Conservation (phyloP, 2,888 invertebrate species). For the Nysson spinosus region DNA sequence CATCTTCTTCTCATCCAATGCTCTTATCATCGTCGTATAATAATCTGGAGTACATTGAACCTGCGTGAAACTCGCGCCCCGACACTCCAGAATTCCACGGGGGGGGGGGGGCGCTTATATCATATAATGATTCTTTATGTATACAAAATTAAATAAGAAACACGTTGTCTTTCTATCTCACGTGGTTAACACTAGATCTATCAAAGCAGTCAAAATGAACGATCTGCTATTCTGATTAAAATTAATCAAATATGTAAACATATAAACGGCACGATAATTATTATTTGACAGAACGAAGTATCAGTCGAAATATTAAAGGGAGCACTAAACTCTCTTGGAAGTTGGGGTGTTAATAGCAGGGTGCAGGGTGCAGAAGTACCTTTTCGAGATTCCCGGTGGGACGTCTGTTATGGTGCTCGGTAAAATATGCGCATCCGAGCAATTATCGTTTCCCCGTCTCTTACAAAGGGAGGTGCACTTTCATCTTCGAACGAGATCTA, state of each 20-base stretch:
- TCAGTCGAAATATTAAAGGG: neutral
- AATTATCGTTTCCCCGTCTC: neutral
- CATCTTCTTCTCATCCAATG: conserved; percentile 34
- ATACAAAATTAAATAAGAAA: too few species aligned
- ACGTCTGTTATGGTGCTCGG: neutral
- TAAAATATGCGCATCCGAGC: neutral
- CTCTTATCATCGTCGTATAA: conserved; percentile 46
- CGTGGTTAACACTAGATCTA: too few species aligned
- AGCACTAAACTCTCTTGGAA: conserved; percentile 2
- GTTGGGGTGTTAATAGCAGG: conserved; percentile 4
- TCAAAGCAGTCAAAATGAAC: too few species aligned
- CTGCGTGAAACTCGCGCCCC: conserved; percentile 1
- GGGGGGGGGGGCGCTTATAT: neutral
- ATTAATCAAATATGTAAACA: too few species aligned
- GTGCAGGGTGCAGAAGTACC: neutral
- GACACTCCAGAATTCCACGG: neutral
- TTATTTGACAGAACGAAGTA: too few species aligned
- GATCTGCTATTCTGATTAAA: too few species aligned
- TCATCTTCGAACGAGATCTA: conserved; percentile 1
- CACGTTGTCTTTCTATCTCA: too few species aligned
- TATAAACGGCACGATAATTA: too few species aligned
- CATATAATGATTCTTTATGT: too few species aligned
- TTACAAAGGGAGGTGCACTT: conserved; percentile 2
- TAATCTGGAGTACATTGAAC: conserved; percentile 50
- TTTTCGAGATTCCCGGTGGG: neutral